Evolutionary conservation across 2,113 vertebrate genomes (phyloP), one percentile per base, ranked within the genome.

Genomic region (Chascanopsetta lugubris): DNA sequence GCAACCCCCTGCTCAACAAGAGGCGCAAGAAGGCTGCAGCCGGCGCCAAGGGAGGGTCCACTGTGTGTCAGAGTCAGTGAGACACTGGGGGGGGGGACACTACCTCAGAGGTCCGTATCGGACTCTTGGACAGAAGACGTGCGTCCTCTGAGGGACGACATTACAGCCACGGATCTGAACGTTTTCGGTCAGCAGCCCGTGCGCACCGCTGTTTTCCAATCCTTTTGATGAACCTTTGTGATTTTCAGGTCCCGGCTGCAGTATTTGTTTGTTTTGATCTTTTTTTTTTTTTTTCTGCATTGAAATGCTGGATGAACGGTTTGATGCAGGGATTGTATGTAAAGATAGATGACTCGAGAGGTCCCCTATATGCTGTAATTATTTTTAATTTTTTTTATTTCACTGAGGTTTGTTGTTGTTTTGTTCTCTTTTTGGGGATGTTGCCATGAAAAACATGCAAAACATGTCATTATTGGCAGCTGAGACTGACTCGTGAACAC

Each of bases 1-100:
- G 94, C 90, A 99, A 99, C 87, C 95, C 94, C 10, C 94, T 99
- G 26, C 94, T 99, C 80, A 97, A 97, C 91, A 99, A 99, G 86
- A 93, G 97, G 45, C 94, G 97, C 60, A 98, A 98, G 91, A 98
- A 95, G 84, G 96, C 96, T 17, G 93, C 90, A 66, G 84, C 77
- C 0, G 82, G 79, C 21, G 71, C 50, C 54, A 93, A 67, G 61
- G 84, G 60, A 1, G 69, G 64, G 2, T 83, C 85, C 50, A 82
- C 77, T 0, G 84, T 88, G 34, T 91, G 88, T 48, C 88, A 90
- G 15, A 88, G 87, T 60, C 88, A 90, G 70, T 90, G 72, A 90
- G 40, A 34, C 29, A 2, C 48, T 1, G 38, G 38, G 22, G 3
- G 24, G 68, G 29, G 45, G 15, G 12, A 60, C 49, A 2, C 38